These are phyloP conservation scores for Chouioia cunea DNA, from an alignment of 2,888 invertebrate species.

Conservation along the genomic window DNA sequence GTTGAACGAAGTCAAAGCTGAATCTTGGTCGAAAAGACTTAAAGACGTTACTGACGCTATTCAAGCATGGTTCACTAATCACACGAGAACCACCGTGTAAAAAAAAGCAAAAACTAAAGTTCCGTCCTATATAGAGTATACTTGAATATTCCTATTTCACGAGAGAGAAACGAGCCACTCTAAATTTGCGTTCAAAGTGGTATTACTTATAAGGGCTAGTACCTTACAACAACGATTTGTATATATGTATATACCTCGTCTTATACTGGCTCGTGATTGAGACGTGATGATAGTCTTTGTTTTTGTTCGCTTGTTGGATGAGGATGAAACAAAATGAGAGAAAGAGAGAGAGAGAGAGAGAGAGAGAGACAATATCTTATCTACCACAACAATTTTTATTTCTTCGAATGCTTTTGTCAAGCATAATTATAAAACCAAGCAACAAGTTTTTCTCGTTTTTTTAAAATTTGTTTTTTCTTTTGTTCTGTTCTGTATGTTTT, in stretches of 20 bases:
- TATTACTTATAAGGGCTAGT: background rate
- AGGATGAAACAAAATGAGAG: background rate
- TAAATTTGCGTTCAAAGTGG: slow-evolving; percentile 6
- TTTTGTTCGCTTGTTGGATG: background rate
- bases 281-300: background rate
- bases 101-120: too few relatives aligned
- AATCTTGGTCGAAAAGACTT: slow-evolving; percentile 57
- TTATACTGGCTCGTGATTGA: background rate
- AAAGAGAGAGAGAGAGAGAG: background rate
- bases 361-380: slow-evolving; percentile 43
- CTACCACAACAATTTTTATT: slow-evolving; percentile 67
- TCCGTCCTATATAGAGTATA: background rate
- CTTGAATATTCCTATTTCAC: background rate
- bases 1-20: slow-evolving; percentile 58
- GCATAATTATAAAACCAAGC: slow-evolving; percentile 70
- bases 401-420: slow-evolving; percentile 65
- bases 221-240: slow-evolving; percentile 2
- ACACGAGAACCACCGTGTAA: slow-evolving; percentile 7
- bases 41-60: slow-evolving; percentile 55
- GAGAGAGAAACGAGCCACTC: too few relatives aligned
- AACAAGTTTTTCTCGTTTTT: slow-evolving; percentile 63
- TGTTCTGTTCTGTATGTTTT: slow-evolving; percentile 49
- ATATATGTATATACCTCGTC: background rate
- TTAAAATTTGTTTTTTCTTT: slow-evolving; percentile 54
- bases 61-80: slow-evolving; percentile 50